These are phyloP conservation scores for Indri indri DNA, from an alignment of 2,113 vertebrate genomes.

Conservation along the genomic window DNA sequence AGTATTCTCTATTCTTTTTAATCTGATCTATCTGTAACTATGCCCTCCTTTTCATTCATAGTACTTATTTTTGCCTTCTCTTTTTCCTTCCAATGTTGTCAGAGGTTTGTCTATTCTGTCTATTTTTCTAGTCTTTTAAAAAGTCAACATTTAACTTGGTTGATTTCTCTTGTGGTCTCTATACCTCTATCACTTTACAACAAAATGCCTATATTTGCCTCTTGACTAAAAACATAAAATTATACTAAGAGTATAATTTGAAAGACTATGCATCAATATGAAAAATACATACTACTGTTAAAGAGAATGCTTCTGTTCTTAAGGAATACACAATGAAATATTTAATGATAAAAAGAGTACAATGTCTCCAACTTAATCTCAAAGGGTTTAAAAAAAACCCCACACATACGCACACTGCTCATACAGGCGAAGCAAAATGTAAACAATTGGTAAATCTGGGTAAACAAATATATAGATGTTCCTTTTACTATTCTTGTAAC, in stretches of 20 bases:
- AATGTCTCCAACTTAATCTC: neutral
- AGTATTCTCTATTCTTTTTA: conserved; percentile 1
- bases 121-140: conserved; percentile 30
- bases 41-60: neutral
- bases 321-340: neutral
- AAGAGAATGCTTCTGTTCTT: neutral
- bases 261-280: neutral
- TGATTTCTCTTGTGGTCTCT: conserved; percentile 39
- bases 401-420: neutral
- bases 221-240: neutral
- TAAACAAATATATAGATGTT: neutral
- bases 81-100: neutral
- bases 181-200: neutral
- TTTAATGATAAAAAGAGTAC: neutral
- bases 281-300: neutral
- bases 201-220: neutral
- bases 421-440: neutral
- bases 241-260: neutral
- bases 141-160: conserved; percentile 9
- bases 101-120: neutral
- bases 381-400: neutral
- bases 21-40: conserved; percentile 11
- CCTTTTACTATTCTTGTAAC: neutral
- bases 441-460: neutral
- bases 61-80: neutral